Base-by-base conservation (phyloP, 1,140 invertebrate species). In the Drosophila pruinosa region DNA sequence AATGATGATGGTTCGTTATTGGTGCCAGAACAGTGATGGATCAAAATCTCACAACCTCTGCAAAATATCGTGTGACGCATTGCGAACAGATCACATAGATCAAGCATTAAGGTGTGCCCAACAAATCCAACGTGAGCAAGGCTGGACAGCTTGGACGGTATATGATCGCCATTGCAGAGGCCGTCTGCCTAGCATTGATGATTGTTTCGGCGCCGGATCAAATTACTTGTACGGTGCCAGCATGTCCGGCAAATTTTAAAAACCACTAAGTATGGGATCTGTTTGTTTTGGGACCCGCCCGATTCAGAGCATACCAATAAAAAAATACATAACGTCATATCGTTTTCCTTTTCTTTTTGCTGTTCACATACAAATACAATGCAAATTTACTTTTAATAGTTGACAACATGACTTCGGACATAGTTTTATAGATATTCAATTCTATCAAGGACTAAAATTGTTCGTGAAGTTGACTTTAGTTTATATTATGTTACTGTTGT, bases 1-100 rank as follows among this genome's bases (percentile, higher is more conserved):
- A 93, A 93, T 57, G 74, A 62, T 3, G 90, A 93, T 70, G 92
- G 92, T n/a, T 72, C 86, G 80, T n/a, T 92, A 92, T 64, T 93
- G 92, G 92, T 93, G 92, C 36, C 12, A 36, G 10, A 48, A 63
- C 4, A 24, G n/a, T 7, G 38, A 62, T 14, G 54, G 57, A 4
- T 15, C 17, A 17, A 4, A 2, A 12, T 58, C 52, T 4, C 0
- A 22, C 22, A 56, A 71, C 10, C 34, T 24, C 8, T 64, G 59
- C 53, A n/a, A 71, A 2, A 28, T 50, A 2, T 24, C 28, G 4
- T 71, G 67, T 17, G 39, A 31, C 3, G 48, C 45, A 12, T 41
- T 71, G n/a, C 53, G 53, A 36, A 56, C 57, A 1, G 61, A 71
- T 17, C 38, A 61, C 22, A 71, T 71, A 36, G 22, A 64, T 22